A percentile compares a stretch with the other conserved stretches of the same genome.
Conservation (phyloP, 2,113 vertebrate species). For the Cebidichthys violaceus region DNA sequence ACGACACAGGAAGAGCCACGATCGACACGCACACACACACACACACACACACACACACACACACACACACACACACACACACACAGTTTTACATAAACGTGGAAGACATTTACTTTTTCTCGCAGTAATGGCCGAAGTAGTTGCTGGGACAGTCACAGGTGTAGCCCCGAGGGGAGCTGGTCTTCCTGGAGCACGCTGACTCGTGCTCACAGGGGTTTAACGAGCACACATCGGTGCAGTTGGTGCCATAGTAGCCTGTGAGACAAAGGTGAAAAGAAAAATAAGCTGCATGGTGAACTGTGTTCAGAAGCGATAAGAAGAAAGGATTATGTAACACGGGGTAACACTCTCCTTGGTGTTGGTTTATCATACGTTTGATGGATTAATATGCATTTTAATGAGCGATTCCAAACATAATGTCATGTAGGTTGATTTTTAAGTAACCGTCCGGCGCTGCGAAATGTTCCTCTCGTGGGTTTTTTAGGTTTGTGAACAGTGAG, state of each 20-base stretch:
- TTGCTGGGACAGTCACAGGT: conserved; percentile 89
- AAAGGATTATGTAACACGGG: not conserved
- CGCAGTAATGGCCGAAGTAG: conserved; percentile 93
- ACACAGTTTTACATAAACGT: not conserved
- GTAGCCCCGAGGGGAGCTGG: conserved; percentile 86
- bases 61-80: not conserved
- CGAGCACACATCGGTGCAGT: conserved; percentile 89
- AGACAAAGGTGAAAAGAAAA: not conserved
- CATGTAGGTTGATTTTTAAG: not conserved
- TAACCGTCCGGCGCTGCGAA: not conserved
- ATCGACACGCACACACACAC: not conserved
- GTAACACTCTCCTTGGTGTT: not conserved
- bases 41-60: not conserved
- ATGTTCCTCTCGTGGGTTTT: not conserved
- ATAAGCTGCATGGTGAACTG: not conserved
- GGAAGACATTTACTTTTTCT: conserved; percentile 87
- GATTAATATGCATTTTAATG: not conserved
- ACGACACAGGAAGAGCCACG: not conserved
- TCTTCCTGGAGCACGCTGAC: conserved; percentile 86
- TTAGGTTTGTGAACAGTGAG: not conserved
- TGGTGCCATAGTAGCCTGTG: conserved; percentile 91
- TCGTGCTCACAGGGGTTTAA: conserved; percentile 93
- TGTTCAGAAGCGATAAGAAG: not conserved
- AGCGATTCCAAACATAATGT: too few species aligned
- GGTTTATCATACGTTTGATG: not conserved